Conservation (phyloP, 1,140 invertebrate species). For the Fopius arisanus region DNA sequence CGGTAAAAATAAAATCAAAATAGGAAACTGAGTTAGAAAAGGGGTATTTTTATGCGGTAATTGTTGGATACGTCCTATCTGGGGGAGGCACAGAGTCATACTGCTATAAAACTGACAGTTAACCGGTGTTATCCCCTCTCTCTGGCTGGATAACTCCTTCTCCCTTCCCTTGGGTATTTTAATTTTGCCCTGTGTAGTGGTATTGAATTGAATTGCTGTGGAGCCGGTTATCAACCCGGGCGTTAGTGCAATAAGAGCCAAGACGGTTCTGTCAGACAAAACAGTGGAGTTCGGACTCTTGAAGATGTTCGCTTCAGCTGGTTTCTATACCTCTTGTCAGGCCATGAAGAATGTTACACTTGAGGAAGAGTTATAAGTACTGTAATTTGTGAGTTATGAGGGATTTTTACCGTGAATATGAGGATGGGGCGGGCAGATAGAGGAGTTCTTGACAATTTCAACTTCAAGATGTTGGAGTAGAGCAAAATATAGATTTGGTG, state of each 20-base stretch:
- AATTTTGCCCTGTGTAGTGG: background rate
- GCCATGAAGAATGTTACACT: background rate
- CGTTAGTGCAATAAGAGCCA: no score
- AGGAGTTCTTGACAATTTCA: no score
- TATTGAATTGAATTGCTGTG: background rate
- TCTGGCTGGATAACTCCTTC: conserved; percentile 42
- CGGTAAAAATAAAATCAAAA: background rate
- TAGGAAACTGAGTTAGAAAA: background rate
- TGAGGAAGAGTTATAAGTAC: background rate
- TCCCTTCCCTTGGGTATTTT: conserved; percentile 28
- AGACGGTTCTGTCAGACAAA: no score
- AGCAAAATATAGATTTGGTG: no score
- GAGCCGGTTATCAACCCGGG: background rate
- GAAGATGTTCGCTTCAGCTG: background rate
- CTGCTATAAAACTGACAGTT: conserved; percentile 39
- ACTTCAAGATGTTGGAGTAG: no score
- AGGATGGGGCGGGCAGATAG: no score
- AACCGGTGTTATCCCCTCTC: background rate
- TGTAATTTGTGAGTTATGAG: background rate
- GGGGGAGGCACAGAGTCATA: conserved; percentile 47
- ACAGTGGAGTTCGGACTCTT: background rate
- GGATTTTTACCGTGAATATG: background rate
- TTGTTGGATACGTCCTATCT: conserved; percentile 42
- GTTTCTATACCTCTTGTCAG: background rate
- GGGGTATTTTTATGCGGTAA: background rate